phyloP scores from a whole-genome alignment of 2,888 invertebrate genomes.

The Erebia ligea region DNA sequence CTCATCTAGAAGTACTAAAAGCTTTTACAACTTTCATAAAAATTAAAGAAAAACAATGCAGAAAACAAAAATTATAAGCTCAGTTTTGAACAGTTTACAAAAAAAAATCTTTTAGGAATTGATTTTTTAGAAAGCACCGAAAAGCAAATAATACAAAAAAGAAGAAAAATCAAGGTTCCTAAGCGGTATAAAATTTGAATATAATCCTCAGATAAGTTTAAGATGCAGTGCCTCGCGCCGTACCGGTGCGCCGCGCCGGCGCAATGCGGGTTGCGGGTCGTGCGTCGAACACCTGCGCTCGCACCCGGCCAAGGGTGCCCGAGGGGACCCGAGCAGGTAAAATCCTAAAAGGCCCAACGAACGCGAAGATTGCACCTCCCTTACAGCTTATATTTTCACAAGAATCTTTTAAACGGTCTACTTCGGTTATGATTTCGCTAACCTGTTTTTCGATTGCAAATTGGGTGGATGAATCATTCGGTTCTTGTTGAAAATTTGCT shows the following conservation, averaged over 20 bases:
- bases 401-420: slow-evolving; percentile 35
- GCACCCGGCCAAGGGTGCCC: slow-evolving; percentile 78
- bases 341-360: slow-evolving; percentile 62
- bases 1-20: too few species aligned
- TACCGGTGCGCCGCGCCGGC: slow-evolving; percentile 29
- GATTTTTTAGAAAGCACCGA: neutral
- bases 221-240: slow-evolving; percentile 37
- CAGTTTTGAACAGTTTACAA: too few species aligned
- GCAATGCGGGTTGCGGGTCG: slow-evolving; percentile 36
- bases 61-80: too few species aligned
- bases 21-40: too few species aligned
- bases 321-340: slow-evolving; percentile 67
- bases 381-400: slow-evolving; percentile 18
- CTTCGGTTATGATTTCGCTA: slow-evolving; percentile 32
- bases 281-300: slow-evolving; percentile 75
- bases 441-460: slow-evolving; percentile 24
- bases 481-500: neutral
- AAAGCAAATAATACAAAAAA: slow-evolving; percentile 1
- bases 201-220: slow-evolving; percentile 29
- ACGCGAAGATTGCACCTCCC: slow-evolving; percentile 36
- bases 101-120: too few species aligned
- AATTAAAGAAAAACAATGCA: too few species aligned
- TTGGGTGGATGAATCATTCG: slow-evolving; percentile 14
- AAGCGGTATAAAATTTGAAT: slow-evolving; percentile 25
- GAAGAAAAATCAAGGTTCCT: neutral